Conservation (phyloP, 2,113 vertebrate species). For the Candoia aspera region DNA sequence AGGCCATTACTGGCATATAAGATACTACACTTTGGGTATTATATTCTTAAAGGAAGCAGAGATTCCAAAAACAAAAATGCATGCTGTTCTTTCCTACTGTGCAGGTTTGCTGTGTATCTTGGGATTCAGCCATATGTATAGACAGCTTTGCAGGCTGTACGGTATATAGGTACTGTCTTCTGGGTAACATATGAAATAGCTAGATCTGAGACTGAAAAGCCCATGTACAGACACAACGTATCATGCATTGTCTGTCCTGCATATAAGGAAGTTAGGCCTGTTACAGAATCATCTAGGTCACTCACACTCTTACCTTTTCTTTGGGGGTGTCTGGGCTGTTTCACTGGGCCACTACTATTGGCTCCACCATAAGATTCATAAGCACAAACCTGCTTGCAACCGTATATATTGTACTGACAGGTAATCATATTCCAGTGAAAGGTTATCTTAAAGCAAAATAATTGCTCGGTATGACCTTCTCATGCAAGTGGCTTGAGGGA, state of each 20-base stretch:
- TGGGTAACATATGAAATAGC: not conserved
- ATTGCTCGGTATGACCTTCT: slow-evolving; percentile 47
- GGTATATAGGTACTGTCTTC: not conserved
- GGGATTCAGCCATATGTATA: not conserved
- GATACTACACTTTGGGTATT: not conserved
- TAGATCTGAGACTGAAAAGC: not conserved
- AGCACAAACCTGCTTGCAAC: slow-evolving; percentile 6
- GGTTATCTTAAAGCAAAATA: slow-evolving; percentile 52
- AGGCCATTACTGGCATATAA: not conserved
- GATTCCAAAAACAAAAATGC: not conserved
- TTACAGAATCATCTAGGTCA: slow-evolving; percentile 13
- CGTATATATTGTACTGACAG: fast-evolving
- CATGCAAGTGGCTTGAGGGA: slow-evolving; percentile 5
- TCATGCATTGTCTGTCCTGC: not conserved
- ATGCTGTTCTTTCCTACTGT: not conserved
- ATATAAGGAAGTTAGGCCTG: slow-evolving; percentile 16
- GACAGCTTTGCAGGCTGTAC: not conserved
- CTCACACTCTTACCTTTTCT: not conserved
- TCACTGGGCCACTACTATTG: not conserved
- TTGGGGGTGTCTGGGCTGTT: slow-evolving; percentile 10
- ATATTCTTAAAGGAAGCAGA: not conserved
- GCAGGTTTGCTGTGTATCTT: not conserved
- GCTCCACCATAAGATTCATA: slow-evolving; percentile 15
- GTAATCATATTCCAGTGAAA: slow-evolving; percentile 35
- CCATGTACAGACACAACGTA: not conserved